Base-by-base conservation (phyloP, 2,888 invertebrate genomes). In the Netelia inedita region DNA sequence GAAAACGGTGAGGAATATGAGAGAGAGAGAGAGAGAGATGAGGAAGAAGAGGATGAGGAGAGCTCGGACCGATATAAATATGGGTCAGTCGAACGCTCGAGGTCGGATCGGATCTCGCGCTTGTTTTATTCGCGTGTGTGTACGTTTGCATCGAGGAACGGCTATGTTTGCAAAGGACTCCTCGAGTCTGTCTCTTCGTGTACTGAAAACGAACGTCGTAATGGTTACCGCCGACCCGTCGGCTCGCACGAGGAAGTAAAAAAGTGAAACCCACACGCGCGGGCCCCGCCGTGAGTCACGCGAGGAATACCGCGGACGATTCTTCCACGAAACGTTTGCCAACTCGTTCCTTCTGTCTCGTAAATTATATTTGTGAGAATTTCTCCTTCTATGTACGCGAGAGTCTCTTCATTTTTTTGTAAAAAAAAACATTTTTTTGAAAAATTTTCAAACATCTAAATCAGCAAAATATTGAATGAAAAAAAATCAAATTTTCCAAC, bases 11-110 rank as follows among this genome's bases (percentile, higher is more conserved):
- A 14, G 23, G 23, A 28, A 43, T 21, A 23, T 43, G 35, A 72
- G 11, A 14, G 61, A 46, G 23, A 61, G 11, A 57, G 66, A 41
- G n/a, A n/a, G 55, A 19, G 61, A 46, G 23, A 61, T 16, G 59
- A 71, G 23, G 41, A 23, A 19, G 53, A 63, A 19, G 16, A 46
- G 14, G 55, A 78, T 53, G 35, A 28, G 28, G 5, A 28, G 28
- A 61, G 16, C 61, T 55, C 19, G 46, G 76, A 6, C 76, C 61
- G 61, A 73, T 65, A 41, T 8, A 75, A 28, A 85, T 85, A 59
- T 87, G 76, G 86, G 87, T 86, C 85, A 85, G 81, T 86, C 78
- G 85, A 80, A 78, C 78, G 78, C 69, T 82, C 74, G 79, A 79
- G 74, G 82, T 74, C 73, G 71, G 71, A 65, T 65, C 50, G 66